Conservation (phyloP, 2,888 invertebrate species). For the Anarsia innoxiella region DNA sequence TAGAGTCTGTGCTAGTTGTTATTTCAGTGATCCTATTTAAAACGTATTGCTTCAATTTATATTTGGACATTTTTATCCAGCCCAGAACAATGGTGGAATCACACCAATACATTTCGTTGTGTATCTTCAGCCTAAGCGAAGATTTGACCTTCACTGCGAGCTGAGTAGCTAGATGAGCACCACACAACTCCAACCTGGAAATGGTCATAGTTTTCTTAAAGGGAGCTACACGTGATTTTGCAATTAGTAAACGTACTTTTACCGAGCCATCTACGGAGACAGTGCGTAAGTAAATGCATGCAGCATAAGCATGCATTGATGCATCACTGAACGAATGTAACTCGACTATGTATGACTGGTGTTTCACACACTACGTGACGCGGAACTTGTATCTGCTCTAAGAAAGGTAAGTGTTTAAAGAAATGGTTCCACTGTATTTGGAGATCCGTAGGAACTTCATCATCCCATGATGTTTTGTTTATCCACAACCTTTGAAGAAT, state of each 20-base stretch:
- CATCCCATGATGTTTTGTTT: constrained; percentile 14
- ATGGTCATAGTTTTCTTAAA: constrained; percentile 15
- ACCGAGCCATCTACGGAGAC: not conserved
- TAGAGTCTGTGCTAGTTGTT: constrained; percentile 6
- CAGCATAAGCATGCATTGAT: constrained; percentile 10
- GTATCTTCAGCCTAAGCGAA: constrained; percentile 3
- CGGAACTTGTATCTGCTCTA: constrained; percentile 7
- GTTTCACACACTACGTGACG: constrained; percentile 3
- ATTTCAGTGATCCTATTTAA: constrained; percentile 13
- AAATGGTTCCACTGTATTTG: constrained; percentile 4
- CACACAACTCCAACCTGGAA: constrained; percentile 12
- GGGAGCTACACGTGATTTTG: constrained; percentile 16
- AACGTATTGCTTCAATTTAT: constrained; percentile 16
- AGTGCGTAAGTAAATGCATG: constrained; percentile 14
- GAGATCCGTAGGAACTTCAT: constrained; percentile 6
- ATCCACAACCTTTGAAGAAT: constrained; percentile 14
- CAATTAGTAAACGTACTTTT: constrained; percentile 7
- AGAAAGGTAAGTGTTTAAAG: constrained; percentile 1
- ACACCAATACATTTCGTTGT: constrained; percentile 8
- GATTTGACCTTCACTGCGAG: constrained; percentile 5
- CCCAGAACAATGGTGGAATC: constrained; percentile 14
- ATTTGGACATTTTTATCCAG: constrained; percentile 9
- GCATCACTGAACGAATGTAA: constrained; percentile 14
- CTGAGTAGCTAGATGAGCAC: constrained; percentile 6
- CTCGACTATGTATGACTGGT: not conserved